Evolutionary conservation across 2,113 vertebrate genomes (phyloP), one percentile per base, ranked within the genome.

Genomic region (Dipodomys spectabilis): DNA sequence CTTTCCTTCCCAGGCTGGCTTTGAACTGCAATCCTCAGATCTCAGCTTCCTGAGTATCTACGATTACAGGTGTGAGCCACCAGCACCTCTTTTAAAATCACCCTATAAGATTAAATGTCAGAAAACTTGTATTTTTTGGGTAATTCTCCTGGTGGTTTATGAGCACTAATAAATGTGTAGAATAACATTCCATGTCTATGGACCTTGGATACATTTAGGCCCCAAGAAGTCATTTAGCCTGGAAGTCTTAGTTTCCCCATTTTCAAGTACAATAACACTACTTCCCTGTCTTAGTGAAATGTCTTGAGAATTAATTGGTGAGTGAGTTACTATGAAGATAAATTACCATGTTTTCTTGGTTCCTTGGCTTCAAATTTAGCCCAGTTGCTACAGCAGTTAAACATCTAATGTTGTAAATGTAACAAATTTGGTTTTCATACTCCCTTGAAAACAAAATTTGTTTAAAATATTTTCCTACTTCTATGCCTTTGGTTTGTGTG

Each of bases 381-480:
- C 86, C 9, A 35, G n/a, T 86, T 65, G 15, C 30, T 90, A 57
- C 64, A 82, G 69, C 27, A 87, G 22, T 75, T 91, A 88, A 82
- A 60, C 53, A 32, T 69, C 71, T 32, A 82, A 93, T 85, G 13
- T 49, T 83, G 7, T 95, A 93, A 93, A 92, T 74, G 72, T 32
- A 6, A n/a, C 77, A 65, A 67, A 49, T 81, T 83, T 91, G 60
- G 7, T 93, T 96, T 96, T 86, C 79, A 72, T 35, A 78, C 18
- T 49, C 16, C 91, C 62, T 94, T 88, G 79, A 75, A 95, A 92
- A 92, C 30, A 94, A 94, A 96, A 92, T 72, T 90, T 90, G 67
- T 82, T 94, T 93, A 67, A 94, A 92, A 60, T 85, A 89, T 92
- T 93, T 97, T 95, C 35, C 79, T 8, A 53, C 23, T 92, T 88